Evolutionary conservation across 2,888 invertebrate species (phyloP).

Genomic region (Drosophila antonietae): DNA sequence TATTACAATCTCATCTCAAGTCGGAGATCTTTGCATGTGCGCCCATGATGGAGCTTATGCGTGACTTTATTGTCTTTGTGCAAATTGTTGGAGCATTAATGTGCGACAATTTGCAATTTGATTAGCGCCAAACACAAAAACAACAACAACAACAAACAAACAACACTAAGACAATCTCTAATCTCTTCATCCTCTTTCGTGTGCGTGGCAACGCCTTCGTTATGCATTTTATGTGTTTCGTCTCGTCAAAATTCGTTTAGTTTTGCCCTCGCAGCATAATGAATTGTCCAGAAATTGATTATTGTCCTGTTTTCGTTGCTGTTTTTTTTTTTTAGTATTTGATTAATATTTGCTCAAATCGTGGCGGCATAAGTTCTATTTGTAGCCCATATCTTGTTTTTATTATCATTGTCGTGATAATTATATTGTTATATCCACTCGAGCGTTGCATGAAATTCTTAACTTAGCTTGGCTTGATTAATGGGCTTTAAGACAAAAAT

Average conservation of each 20-base stretch:
- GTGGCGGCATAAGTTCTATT: slow-evolving; percentile 52
- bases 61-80: slow-evolving; percentile 50
- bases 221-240: slow-evolving; percentile 45
- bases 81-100: slow-evolving; percentile 55
- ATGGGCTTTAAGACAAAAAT: slow-evolving; percentile 45
- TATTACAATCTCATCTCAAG: slow-evolving; percentile 11
- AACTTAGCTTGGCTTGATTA: slow-evolving; percentile 62
- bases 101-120: slow-evolving; percentile 54
- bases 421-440: slow-evolving; percentile 63
- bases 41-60: slow-evolving; percentile 23
- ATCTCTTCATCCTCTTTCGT: background rate
- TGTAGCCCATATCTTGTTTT: slow-evolving; percentile 27
- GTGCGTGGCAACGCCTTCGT: slow-evolving; percentile 40
- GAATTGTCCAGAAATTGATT: slow-evolving; percentile 53
- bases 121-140: slow-evolving; percentile 42
- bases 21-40: background rate
- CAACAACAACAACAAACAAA: background rate
- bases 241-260: slow-evolving; percentile 38
- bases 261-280: slow-evolving; percentile 51
- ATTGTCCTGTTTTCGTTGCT: slow-evolving; percentile 1
- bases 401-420: slow-evolving; percentile 55
- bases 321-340: slow-evolving; percentile 30
- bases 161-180: background rate
- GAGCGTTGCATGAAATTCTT: slow-evolving; percentile 26
- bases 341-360: slow-evolving; percentile 58